These are phyloP conservation scores for Chloromyia formosa DNA, from an alignment of 2,888 invertebrate species.

Conservation along the genomic window DNA sequence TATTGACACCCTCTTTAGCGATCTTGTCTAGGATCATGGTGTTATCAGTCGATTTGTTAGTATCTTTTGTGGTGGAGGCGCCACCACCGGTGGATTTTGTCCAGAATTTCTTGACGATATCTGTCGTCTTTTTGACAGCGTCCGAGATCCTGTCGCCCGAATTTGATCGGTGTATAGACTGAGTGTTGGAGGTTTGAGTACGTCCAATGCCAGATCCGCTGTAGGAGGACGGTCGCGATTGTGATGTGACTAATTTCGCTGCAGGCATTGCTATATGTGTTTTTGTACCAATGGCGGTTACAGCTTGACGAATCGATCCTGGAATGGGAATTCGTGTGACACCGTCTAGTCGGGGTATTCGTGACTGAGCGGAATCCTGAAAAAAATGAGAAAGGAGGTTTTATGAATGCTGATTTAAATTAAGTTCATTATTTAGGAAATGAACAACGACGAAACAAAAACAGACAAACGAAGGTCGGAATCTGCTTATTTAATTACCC, in stretches of 20 bases:
- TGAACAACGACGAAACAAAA: too few relatives aligned
- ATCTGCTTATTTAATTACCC: too few relatives aligned
- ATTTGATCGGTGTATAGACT: constrained; percentile 57
- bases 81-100: constrained; percentile 51
- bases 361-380: constrained; percentile 60
- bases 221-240: constrained; percentile 56
- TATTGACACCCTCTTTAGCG: constrained; percentile 50
- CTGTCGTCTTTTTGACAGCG: constrained; percentile 58
- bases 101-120: constrained; percentile 57
- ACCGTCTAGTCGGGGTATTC: constrained; percentile 61
- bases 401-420: too few relatives aligned
- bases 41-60: constrained; percentile 15
- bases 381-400: constrained; percentile 48
- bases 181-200: constrained; percentile 51
- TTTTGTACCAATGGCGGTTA: neutral
- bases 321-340: constrained; percentile 60
- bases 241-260: constrained; percentile 54
- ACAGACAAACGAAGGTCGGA: too few relatives aligned
- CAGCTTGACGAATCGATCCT: constrained; percentile 53
- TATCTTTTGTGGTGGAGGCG: neutral
- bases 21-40: constrained; percentile 49
- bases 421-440: too few relatives aligned
- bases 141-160: constrained; percentile 59
- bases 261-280: constrained; percentile 34
- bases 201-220: constrained; percentile 48